Percentiles rank a stretch among this genome's conserved stretches.
Conservation (phyloP, 92 coral and sea anemone species). For the Palythoa heliodiscus region DNA sequence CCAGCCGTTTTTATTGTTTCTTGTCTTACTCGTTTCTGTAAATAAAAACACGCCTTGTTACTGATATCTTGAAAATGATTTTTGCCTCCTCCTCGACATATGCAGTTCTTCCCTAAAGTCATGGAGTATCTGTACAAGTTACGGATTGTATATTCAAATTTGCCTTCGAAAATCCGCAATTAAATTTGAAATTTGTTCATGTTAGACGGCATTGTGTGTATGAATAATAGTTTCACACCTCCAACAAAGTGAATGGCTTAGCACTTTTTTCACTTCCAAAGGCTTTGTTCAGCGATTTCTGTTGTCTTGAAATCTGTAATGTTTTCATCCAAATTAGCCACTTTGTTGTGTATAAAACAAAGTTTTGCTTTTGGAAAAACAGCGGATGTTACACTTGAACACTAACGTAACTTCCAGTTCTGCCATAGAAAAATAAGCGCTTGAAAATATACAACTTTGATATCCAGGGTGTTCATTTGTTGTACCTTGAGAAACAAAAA, state of each 20-base stretch:
- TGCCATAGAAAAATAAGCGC: background rate
- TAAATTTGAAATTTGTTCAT: slow-evolving; percentile 53
- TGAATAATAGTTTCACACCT: slow-evolving; percentile 63
- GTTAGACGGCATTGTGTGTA: slow-evolving; percentile 47
- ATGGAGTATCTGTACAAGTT: background rate
- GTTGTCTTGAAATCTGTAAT: slow-evolving; percentile 14
- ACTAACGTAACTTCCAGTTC: background rate
- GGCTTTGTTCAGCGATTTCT: slow-evolving; percentile 27
- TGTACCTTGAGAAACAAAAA: background rate
- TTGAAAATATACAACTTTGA: slow-evolving; percentile 2
- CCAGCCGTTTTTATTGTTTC: background rate
- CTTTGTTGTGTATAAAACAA: background rate
- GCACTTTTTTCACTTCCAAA: slow-evolving; percentile 17
- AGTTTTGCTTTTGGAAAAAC: slow-evolving; percentile 1
- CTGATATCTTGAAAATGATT: background rate
- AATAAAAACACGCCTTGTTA: background rate
- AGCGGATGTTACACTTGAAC: background rate
- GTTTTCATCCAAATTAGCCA: slow-evolving; percentile 26
- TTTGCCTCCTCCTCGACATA: background rate
- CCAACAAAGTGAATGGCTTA: slow-evolving; percentile 56
- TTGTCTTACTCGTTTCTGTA: background rate
- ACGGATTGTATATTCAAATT: slow-evolving; percentile 29
- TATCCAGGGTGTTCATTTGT: background rate
- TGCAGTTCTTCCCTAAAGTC: background rate
- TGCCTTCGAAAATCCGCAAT: slow-evolving; percentile 28